These are phyloP conservation scores for Mesodorylaimus sp. DNA, from an alignment of 2,888 invertebrate genomes.

Conservation along the genomic window DNA sequence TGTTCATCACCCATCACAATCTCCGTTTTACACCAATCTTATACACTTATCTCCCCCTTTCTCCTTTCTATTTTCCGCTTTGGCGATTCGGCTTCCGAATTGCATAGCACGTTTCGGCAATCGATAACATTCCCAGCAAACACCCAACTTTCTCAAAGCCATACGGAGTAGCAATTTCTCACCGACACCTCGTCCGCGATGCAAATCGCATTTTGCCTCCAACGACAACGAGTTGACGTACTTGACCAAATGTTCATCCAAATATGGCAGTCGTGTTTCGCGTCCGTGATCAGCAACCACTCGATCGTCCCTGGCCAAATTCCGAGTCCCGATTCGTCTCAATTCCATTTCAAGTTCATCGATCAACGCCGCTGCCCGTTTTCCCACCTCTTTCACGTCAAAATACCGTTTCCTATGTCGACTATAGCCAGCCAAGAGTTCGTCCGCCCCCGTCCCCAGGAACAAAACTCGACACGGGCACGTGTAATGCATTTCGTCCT, in stretches of 20 bases:
- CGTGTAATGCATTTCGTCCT: neutral
- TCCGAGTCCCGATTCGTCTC: constrained; percentile 63
- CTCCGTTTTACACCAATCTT: too few species aligned
- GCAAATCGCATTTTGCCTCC: constrained; percentile 19
- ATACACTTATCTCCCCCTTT: constrained; percentile 58
- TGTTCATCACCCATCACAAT: too few species aligned
- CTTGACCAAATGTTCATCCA: constrained; percentile 42
- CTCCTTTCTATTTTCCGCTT: constrained; percentile 57
- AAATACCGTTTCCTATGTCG: constrained; percentile 57
- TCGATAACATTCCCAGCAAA: constrained; percentile 35
- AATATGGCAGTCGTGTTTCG: constrained; percentile 49
- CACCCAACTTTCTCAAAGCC: constrained; percentile 30
- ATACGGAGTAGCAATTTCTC: constrained; percentile 69
- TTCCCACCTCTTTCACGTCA: too few species aligned
- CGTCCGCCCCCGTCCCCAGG: constrained; percentile 88
- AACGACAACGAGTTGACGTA: constrained; percentile 31
- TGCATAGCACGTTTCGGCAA: constrained; percentile 84
- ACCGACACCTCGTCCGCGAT: constrained; percentile 48
- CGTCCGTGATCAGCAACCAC: constrained; percentile 68
- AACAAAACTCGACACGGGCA: constrained; percentile 37
- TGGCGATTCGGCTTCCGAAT: constrained; percentile 81
- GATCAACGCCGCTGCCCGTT: constrained; percentile 40
- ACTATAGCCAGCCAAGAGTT: constrained; percentile 80
- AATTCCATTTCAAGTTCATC: constrained; percentile 57
- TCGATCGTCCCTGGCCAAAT: constrained; percentile 76